Evolutionary conservation across 1,140 invertebrate species (phyloP).

Genomic region (Caerostris extrusa): DNA sequence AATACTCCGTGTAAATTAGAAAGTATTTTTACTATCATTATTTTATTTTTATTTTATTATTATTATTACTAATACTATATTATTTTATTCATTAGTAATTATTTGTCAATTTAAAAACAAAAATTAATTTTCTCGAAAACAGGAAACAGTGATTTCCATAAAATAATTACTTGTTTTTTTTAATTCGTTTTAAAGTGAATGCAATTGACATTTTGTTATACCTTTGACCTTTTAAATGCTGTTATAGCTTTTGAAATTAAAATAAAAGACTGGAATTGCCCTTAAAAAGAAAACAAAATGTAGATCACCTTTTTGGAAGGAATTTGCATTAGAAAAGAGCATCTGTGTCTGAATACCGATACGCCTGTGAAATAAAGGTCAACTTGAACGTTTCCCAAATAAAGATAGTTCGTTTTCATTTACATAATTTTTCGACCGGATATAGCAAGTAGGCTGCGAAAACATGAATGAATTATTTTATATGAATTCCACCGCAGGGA

Average conservation of each 20-base stretch:
- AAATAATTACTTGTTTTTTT: too few relatives aligned
- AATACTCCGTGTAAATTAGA: too few relatives aligned
- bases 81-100: too few relatives aligned
- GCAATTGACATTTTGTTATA: not conserved
- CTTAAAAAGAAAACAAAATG: conserved; percentile 37
- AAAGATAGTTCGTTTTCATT: conserved; percentile 22
- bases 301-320: conserved; percentile 4
- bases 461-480: not conserved
- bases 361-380: conserved; percentile 33
- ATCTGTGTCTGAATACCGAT: conserved; percentile 1
- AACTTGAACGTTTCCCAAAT: not conserved
- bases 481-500: not conserved
- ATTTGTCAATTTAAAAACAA: too few relatives aligned
- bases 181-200: not conserved
- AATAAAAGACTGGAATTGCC: not conserved
- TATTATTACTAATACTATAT: too few relatives aligned
- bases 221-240: not conserved
- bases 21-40: too few relatives aligned
- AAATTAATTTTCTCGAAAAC: too few relatives aligned
- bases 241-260: not conserved
- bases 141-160: too few relatives aligned
- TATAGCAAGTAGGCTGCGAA: not conserved
- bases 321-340: conserved; percentile 27
- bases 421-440: not conserved
- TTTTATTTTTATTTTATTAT: too few relatives aligned